These are phyloP conservation scores for Murina feae DNA, from an alignment of 2,113 vertebrate genomes.

Conservation along the genomic window DNA sequence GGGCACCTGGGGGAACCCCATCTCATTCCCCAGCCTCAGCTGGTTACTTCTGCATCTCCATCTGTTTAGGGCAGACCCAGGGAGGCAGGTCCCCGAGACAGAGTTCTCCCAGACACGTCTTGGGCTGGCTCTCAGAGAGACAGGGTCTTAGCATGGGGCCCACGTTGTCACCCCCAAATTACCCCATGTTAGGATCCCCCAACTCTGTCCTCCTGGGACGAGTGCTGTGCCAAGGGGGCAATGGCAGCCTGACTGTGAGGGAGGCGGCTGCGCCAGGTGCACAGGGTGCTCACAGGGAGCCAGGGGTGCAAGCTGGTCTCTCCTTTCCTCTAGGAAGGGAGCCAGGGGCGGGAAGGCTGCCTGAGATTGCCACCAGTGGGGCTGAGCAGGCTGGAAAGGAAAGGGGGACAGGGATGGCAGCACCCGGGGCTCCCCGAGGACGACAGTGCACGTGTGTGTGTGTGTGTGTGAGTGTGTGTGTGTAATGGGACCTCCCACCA, in stretches of 20 bases:
- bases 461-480: neutral
- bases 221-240: neutral
- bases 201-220: neutral
- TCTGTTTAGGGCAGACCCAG: neutral
- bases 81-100: neutral
- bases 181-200: neutral
- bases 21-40: neutral
- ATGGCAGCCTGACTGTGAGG: neutral
- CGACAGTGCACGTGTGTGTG: neutral
- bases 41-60: neutral
- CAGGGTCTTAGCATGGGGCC: neutral
- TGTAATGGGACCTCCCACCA: neutral
- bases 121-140: neutral
- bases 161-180: neutral
- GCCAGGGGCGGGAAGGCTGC: neutral
- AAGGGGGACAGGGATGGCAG: fast-evolving
- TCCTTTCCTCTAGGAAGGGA: neutral
- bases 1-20: neutral
- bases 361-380: neutral
- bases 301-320: neutral
- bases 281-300: neutral
- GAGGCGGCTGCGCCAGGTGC: neutral
- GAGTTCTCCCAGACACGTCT: neutral
- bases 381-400: neutral
- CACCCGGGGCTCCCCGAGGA: fast-evolving